Evolutionary conservation across 2,113 vertebrate species (phyloP).

Genomic region (Urocitellus parryii): DNA sequence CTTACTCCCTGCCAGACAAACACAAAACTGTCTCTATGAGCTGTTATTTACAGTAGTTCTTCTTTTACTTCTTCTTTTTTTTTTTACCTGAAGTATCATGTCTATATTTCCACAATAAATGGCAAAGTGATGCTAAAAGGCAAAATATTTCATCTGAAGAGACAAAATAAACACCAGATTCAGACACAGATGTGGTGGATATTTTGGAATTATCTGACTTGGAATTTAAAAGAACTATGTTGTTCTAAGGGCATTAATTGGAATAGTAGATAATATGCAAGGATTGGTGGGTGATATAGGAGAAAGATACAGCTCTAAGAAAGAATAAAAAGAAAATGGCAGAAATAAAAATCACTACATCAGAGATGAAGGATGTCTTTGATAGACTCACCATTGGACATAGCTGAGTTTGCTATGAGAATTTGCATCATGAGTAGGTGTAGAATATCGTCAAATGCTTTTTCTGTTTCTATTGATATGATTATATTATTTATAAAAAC

Average conservation of each 20-base stretch:
- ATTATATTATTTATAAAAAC: neutral
- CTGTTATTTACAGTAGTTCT: neutral
- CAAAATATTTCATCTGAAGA: neutral
- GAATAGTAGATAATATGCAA: neutral
- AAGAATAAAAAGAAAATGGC: neutral
- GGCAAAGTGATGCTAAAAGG: neutral
- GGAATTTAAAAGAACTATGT: neutral
- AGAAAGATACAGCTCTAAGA: neutral
- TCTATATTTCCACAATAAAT: neutral
- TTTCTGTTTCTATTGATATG: neutral
- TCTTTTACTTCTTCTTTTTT: neutral
- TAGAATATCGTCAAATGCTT: neutral
- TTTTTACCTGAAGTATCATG: neutral
- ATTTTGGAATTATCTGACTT: neutral
- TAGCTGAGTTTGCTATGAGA: neutral
- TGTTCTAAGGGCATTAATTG: neutral
- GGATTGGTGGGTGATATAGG: neutral
- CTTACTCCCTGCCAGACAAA: neutral
- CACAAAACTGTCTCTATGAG: neutral
- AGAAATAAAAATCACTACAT: neutral
- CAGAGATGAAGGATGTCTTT: neutral
- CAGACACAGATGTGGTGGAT: neutral
- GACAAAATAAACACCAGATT: neutral
- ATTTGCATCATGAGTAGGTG: neutral
- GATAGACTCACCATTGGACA: neutral